Percentiles rank a stretch among this genome's conserved stretches.
Evolutionary conservation across 2,888 invertebrate genomes (phyloP).

Genomic region (Eretmocerus hayati): DNA sequence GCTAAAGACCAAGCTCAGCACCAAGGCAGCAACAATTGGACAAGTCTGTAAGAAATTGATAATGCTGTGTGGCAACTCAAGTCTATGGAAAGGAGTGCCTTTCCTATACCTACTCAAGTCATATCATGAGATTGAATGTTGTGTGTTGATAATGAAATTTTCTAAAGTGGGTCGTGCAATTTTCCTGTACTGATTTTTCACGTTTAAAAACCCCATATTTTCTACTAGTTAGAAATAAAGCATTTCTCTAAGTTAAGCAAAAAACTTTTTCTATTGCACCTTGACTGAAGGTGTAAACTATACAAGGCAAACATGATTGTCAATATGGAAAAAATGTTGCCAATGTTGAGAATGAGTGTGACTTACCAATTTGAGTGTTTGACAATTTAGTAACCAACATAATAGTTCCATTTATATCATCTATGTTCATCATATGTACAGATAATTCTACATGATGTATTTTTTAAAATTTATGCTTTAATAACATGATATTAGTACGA

Average conservation of each 20-base stretch:
- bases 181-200: constrained; percentile 18
- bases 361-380: constrained; percentile 14
- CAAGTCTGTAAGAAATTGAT: constrained; percentile 15
- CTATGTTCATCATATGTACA: constrained; percentile 24
- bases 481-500: constrained; percentile 3
- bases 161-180: constrained; percentile 22
- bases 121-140: constrained; percentile 14
- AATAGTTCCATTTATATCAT: constrained; percentile 14
- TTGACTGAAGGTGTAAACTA: too few relatives aligned
- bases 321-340: constrained; percentile 5
- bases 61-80: not conserved
- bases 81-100: constrained; percentile 15
- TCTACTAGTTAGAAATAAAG: constrained; percentile 18
- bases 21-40: constrained; percentile 31
- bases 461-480: constrained; percentile 15
- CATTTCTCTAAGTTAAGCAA: constrained; percentile 14
- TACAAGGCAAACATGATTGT: not conserved
- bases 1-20: constrained; percentile 36
- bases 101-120: constrained; percentile 12
- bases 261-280: constrained; percentile 5
- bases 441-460: constrained; percentile 22
- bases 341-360: constrained; percentile 13
- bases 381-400: constrained; percentile 12
- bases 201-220: constrained; percentile 21
- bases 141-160: constrained; percentile 36